These are phyloP conservation scores for Musca domestica DNA, from an alignment of 1,140 invertebrate species.

Conservation along the genomic window DNA sequence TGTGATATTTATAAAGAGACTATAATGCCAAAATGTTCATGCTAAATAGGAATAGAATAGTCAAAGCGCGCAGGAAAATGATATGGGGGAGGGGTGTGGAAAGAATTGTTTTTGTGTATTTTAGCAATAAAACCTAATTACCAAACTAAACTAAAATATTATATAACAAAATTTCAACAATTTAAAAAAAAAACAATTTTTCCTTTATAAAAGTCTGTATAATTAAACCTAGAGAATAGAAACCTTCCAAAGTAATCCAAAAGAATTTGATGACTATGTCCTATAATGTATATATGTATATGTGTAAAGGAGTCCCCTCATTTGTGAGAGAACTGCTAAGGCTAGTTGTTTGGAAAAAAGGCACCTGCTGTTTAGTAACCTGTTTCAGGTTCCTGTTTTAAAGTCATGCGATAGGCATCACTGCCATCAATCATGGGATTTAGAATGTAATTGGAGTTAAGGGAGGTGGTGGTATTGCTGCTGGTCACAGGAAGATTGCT, in stretches of 20 bases:
- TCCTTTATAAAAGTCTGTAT: not conserved
- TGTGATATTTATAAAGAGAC: not conserved
- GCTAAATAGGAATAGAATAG: not conserved
- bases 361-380: conserved; percentile 35
- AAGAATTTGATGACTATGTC: not conserved
- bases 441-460: conserved; percentile 1
- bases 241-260: not conserved
- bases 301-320: too few species aligned
- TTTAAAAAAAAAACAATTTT: not conserved
- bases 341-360: not conserved
- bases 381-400: conserved; percentile 52
- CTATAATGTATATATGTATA: not conserved
- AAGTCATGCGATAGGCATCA: conserved; percentile 47
- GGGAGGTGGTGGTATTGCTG: not conserved
- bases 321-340: not conserved
- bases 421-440: conserved; percentile 27
- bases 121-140: conserved; percentile 9
- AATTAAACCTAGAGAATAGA: not conserved
- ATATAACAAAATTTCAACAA: conserved; percentile 14
- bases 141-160: conserved; percentile 9
- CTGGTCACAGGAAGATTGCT: not conserved
- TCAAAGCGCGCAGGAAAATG: not conserved
- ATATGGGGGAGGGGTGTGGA: not conserved
- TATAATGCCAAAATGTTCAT: not conserved
- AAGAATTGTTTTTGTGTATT: not conserved